Base-by-base conservation (phyloP, 2,113 vertebrate species). In the Lates calcarifer region DNA sequence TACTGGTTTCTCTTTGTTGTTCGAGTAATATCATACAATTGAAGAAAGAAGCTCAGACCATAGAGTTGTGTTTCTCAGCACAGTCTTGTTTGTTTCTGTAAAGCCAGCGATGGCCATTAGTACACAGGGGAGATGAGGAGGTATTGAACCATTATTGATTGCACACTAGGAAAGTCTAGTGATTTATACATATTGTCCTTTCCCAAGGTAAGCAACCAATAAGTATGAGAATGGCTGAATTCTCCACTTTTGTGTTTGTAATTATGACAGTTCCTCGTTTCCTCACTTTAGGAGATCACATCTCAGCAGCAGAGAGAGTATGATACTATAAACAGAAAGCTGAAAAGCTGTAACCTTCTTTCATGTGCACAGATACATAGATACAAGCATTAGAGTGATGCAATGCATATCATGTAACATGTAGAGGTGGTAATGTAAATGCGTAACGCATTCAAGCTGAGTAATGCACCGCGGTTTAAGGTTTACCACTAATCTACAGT, bases 141-240 rank as follows among this genome's bases (percentile, higher is more conserved):
- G 33, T 92, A 93, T 93, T 81, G 90, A 94, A 67, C 93, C 84
- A 33, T 51, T 90, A 93, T 92, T 83, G 90, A 93, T 87, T 77
- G 57, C 74, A 85, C 68, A 53, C 74, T 47, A 35, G 79, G 76
- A 90, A 90, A 86, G 84, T 88, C 89, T 51, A 33, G 70, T 90
- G 90, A 93, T 94, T 93, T 90, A 92, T 91, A 85, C 69, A 86
- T 69, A 85, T 79, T 90, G 77, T 89, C 74, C 82, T 79, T 90
- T 83, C 78, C 81, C 69, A 87, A 92, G 81, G 89, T 82, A 92
- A 93, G 86, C 86, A 81, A 74, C 84, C 75, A 75, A 85, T 90
- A 88, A 77, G 47, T 39, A 81, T 66, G 31, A 45, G 28, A 74
- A 76, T 49, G 13, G 74, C 77, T 61, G 58, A 83, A 85, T 82